Percentiles rank a stretch among this genome's conserved stretches.
phyloP scores from a whole-genome alignment of 2,113 vertebrate species.

The Equus przewalskii region DNA sequence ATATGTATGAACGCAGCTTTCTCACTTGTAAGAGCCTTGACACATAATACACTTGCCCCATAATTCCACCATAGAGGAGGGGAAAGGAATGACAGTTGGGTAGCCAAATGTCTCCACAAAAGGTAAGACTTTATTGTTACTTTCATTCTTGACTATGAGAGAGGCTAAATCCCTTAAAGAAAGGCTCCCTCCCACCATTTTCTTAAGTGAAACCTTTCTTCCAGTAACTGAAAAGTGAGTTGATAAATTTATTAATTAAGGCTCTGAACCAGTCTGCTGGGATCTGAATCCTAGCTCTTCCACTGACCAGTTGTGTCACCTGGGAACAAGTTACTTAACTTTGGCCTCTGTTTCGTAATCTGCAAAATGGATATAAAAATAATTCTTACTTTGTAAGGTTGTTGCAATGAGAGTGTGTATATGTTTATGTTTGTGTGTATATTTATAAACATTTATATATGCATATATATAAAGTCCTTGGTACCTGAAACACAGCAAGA shows the following conservation, averaged over 20 bases:
- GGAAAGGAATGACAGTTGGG: not conserved
- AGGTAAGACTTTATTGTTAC: not conserved
- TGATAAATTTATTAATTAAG: constrained; percentile 7
- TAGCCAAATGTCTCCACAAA: not conserved
- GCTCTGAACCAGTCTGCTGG: not conserved
- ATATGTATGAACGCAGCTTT: not conserved
- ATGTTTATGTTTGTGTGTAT: not conserved
- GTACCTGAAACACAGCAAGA: not conserved
- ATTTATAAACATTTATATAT: not conserved
- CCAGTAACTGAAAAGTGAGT: not conserved
- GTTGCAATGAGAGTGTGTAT: not conserved
- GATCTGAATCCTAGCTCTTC: not conserved
- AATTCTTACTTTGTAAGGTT: not conserved
- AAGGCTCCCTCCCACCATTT: not conserved
- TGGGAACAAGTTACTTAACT: not conserved
- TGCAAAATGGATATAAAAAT: not conserved
- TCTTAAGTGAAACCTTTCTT: constrained; percentile 49
- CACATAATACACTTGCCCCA: not conserved
- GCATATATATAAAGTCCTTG: not conserved
- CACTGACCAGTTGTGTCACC: not conserved
- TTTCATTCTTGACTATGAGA: constrained; percentile 22
- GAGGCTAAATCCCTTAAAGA: constrained; percentile 23
- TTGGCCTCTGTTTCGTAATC: not conserved
- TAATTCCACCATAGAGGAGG: not conserved
- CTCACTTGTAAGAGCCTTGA: not conserved